Conservation (phyloP, 2,888 invertebrate species). For the Nephrotoma flavescens region DNA sequence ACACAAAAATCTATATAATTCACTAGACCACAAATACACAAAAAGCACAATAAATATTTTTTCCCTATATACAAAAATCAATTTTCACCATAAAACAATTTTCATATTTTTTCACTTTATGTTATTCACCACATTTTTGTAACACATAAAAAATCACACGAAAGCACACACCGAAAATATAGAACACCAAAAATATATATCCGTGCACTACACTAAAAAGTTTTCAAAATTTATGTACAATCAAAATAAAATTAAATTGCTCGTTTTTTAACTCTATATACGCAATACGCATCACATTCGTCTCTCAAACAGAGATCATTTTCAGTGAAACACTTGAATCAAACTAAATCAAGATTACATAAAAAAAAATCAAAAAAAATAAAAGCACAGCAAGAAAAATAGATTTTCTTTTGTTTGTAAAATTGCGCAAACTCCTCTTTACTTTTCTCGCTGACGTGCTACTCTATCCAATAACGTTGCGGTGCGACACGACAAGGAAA, state of each 20-base stretch:
- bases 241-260: not conserved
- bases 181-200: not conserved
- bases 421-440: not conserved
- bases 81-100: not conserved
- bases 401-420: not conserved
- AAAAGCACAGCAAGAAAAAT: not conserved
- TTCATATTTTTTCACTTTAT: not conserved
- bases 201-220: not conserved
- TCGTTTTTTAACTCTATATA: not conserved
- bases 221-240: not conserved
- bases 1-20: not conserved
- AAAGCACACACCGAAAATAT: not conserved
- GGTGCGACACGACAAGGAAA: not conserved
- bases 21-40: not conserved
- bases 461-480: not conserved
- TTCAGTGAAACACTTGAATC: slow-evolving; percentile 2
- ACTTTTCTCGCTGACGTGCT: not conserved
- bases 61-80: not conserved
- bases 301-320: not conserved
- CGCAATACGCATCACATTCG: not conserved
- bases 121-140: not conserved
- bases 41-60: not conserved
- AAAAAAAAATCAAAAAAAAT: not conserved
- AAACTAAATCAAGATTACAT: slow-evolving; percentile 2
- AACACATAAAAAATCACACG: not conserved